Conservation (phyloP, 2,797 vertebrate species). For the Oreortyx pictus region DNA sequence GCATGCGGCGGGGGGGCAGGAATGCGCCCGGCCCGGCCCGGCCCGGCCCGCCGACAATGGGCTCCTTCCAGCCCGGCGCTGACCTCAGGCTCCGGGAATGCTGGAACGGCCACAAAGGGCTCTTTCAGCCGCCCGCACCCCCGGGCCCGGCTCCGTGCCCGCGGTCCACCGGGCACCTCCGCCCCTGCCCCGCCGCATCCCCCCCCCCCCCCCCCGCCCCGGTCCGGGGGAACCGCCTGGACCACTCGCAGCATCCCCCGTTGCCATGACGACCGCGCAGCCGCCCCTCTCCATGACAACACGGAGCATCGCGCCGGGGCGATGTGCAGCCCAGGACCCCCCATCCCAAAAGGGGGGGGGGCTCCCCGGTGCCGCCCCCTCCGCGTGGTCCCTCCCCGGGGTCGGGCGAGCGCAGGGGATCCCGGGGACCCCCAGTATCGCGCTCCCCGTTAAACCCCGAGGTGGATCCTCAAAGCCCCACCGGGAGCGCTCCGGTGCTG, state of each 20-base stretch:
- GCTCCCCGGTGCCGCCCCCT: neutral
- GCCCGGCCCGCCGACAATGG: slow-evolving; percentile 79
- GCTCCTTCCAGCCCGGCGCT: slow-evolving; percentile 84
- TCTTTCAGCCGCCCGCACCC: slow-evolving; percentile 77
- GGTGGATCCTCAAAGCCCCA: neutral
- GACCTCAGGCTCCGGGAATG: slow-evolving; percentile 97
- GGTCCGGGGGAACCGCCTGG: neutral
- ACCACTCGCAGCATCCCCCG: slow-evolving; percentile 54
- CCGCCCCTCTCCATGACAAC: slow-evolving; percentile 66
- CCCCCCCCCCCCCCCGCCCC: neutral
- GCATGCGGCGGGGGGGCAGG: neutral
- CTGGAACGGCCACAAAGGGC: slow-evolving; percentile 81
- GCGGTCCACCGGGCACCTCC: slow-evolving; percentile 1
- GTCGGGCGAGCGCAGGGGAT: neutral
- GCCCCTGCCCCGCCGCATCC: neutral
- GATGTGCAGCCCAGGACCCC: neutral
- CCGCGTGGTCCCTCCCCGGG: neutral
- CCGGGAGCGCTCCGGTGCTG: neutral
- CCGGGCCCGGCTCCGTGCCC: slow-evolving; percentile 42
- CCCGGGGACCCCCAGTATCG: too few species aligned
- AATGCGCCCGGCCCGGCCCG: slow-evolving; percentile 21
- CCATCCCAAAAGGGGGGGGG: neutral
- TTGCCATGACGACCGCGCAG: slow-evolving; percentile 43
- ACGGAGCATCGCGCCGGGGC: neutral
- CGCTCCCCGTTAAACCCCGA: neutral